Percentiles rank a stretch among this genome's conserved stretches.
These are phyloP conservation scores for Microplitis demolitor DNA, from an alignment of 1,140 invertebrate species.

Conservation along the genomic window DNA sequence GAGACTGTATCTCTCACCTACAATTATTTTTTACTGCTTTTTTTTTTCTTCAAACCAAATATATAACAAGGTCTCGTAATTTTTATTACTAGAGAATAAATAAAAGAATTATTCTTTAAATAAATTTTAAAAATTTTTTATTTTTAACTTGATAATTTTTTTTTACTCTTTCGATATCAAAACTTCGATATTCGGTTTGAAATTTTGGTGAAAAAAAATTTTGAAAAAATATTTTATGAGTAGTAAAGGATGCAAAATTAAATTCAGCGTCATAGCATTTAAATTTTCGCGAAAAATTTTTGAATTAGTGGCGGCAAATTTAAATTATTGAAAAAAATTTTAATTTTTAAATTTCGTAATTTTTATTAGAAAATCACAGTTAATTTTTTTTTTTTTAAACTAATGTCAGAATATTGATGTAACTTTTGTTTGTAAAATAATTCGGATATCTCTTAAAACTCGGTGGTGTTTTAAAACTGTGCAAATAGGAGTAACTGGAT, in stretches of 20 bases:
- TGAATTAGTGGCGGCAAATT: no score
- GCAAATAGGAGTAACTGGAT: conserved; percentile 50
- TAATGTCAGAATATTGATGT: conserved; percentile 7
- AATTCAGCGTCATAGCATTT: no score
- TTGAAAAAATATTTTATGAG: no score
- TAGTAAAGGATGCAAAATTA: no score
- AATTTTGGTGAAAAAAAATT: no score
- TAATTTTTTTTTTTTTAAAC: no score
- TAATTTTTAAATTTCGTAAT: no score
- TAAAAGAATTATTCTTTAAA: neutral
- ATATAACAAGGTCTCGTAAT: no score
- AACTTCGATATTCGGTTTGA: no score
- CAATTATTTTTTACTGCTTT: neutral
- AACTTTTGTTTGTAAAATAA: conserved; percentile 8
- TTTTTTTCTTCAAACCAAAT: neutral
- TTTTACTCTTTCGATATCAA: neutral
- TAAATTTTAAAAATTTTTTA: neutral
- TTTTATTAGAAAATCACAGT: neutral
- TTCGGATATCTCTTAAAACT: conserved; percentile 21
- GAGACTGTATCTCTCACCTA: conserved; percentile 20
- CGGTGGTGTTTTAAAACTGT: conserved; percentile 53
- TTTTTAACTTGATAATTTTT: neutral
- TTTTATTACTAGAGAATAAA: no score
- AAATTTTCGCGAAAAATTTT: no score
- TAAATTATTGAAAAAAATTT: no score